phyloP scores from a whole-genome alignment of 2,113 vertebrate genomes.

The Anarhynchus alexandrinus region DNA sequence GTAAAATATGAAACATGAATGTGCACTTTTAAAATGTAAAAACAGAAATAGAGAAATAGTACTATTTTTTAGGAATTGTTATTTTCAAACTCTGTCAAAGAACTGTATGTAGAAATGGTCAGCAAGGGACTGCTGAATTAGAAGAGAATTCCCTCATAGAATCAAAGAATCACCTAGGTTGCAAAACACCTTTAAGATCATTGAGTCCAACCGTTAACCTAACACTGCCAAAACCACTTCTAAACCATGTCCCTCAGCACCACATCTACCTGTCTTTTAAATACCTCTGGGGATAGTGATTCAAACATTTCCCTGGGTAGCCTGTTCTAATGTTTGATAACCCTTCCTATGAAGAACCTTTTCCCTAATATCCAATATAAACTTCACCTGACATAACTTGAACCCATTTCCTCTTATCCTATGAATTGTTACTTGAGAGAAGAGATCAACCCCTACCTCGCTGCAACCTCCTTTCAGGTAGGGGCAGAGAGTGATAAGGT shows the following conservation, averaged over 20 bases:
- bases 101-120: neutral
- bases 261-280: neutral
- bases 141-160: neutral
- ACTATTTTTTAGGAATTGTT: neutral
- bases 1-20: neutral
- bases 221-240: neutral
- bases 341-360: too few relatives aligned
- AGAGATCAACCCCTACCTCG: too few relatives aligned
- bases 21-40: neutral
- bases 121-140: neutral
- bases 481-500: too few relatives aligned
- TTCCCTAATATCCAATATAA: too few relatives aligned
- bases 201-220: neutral
- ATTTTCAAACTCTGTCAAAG: neutral
- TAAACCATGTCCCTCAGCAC: neutral
- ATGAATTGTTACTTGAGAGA: too few relatives aligned
- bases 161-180: neutral
- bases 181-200: neutral
- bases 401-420: too few relatives aligned
- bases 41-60: neutral
- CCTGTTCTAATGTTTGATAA: too few relatives aligned
- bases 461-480: too few relatives aligned
- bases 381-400: too few relatives aligned
- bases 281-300: neutral
- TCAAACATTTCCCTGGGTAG: too few relatives aligned